These are phyloP conservation scores for Eulemur rubriventer DNA, from an alignment of 2,797 vertebrate species.

Conservation along the genomic window DNA sequence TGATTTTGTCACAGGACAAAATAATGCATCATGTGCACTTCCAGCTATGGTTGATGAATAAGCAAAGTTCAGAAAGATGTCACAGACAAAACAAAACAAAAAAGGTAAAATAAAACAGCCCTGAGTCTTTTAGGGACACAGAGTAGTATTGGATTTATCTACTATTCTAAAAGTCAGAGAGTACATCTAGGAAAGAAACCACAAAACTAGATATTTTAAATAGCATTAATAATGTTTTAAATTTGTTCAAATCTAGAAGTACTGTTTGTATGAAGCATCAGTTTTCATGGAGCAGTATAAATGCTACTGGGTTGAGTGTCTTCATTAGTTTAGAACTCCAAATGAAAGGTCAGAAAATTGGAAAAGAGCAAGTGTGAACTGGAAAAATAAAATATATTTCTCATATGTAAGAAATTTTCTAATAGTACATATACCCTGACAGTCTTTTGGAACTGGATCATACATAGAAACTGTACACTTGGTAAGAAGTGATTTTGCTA, in stretches of 20 bases:
- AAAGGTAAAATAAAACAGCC: not conserved
- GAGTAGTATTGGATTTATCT: not conserved
- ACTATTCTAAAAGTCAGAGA: not conserved
- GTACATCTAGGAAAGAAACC: not conserved
- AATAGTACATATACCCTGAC: not conserved
- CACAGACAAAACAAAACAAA: not conserved
- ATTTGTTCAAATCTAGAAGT: not conserved
- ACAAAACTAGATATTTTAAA: not conserved
- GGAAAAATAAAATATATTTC: constrained; percentile 55
- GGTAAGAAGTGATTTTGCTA: not conserved
- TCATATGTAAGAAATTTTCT: constrained; percentile 1
- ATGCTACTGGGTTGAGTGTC: not conserved
- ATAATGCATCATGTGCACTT: not conserved
- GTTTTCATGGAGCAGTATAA: not conserved
- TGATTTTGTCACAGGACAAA: not conserved
- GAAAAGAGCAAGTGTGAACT: not conserved
- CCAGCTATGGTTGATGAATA: not conserved
- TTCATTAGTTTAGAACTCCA: not conserved
- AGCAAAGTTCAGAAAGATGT: not conserved
- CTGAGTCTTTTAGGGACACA: not conserved
- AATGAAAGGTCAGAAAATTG: not conserved
- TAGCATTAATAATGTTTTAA: not conserved
- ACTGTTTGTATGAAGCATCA: not conserved
- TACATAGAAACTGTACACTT: not conserved
- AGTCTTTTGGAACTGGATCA: not conserved